These are phyloP conservation scores for Calyptommatus sinebrachiatus DNA, from an alignment of 2,113 vertebrate genomes.

Conservation along the genomic window DNA sequence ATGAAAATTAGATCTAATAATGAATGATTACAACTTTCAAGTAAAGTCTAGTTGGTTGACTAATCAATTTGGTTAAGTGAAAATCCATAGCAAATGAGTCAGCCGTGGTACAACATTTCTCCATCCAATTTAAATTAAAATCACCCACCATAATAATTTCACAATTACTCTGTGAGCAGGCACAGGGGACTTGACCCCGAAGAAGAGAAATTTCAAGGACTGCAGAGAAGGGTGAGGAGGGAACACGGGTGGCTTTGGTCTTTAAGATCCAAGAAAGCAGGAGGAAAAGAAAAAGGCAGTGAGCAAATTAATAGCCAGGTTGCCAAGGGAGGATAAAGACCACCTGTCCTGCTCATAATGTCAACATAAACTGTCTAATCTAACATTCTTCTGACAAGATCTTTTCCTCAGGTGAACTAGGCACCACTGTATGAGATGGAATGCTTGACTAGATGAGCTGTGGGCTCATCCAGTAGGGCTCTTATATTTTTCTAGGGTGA, in stretches of 20 bases:
- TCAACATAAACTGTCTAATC: not conserved
- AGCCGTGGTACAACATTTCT: constrained; percentile 77
- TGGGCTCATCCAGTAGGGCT: too few species aligned
- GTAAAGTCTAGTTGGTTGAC: constrained; percentile 83
- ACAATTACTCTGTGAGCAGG: constrained; percentile 73
- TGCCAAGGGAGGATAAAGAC: too few species aligned
- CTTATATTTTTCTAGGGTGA: too few species aligned
- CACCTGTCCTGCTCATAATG: not conserved
- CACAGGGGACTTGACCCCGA: constrained; percentile 71
- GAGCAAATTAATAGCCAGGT: too few species aligned
- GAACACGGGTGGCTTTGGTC: constrained; percentile 39
- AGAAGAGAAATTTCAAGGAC: constrained; percentile 73
- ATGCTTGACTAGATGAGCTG: too few species aligned
- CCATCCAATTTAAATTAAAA: constrained; percentile 83
- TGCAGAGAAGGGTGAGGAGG: constrained; percentile 28
- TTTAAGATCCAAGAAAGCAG: constrained; percentile 19
- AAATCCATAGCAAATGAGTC: constrained; percentile 85
- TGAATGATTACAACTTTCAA: constrained; percentile 81
- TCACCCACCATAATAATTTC: constrained; percentile 79
- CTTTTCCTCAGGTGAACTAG: not conserved
- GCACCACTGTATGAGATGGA: not conserved
- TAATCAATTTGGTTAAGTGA: constrained; percentile 87
- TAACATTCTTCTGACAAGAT: too few species aligned
- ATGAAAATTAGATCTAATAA: constrained; percentile 79
- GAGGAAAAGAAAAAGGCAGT: not conserved